These are phyloP conservation scores for Hippopotamyrus pictus DNA, from an alignment of 2,797 vertebrate species.

Conservation along the genomic window DNA sequence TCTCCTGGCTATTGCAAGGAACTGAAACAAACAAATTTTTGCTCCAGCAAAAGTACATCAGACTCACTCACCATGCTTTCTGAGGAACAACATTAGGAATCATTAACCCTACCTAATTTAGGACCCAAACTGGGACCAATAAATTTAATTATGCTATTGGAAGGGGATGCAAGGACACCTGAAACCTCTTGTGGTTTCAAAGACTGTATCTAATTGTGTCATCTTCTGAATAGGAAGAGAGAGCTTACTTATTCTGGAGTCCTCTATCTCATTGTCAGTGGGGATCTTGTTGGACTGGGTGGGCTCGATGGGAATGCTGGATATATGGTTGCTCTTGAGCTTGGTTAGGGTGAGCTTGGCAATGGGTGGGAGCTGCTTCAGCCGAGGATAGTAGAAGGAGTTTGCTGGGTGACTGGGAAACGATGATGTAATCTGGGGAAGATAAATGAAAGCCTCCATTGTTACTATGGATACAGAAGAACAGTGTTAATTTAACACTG, in stretches of 20 bases:
- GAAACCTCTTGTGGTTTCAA: not conserved
- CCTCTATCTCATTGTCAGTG: constrained; percentile 77
- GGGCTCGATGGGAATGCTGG: constrained; percentile 61
- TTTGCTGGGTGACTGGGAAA: constrained; percentile 90
- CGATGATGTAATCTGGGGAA: constrained; percentile 81
- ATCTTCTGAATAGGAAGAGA: not conserved
- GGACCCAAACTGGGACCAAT: not conserved
- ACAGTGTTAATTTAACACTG: not conserved
- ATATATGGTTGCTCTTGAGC: constrained; percentile 69
- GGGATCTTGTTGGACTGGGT: constrained; percentile 67
- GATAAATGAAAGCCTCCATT: not conserved
- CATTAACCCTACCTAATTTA: not conserved
- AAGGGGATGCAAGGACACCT: not conserved
- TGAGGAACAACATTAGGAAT: not conserved
- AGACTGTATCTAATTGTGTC: not conserved
- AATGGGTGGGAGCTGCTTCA: constrained; percentile 87
- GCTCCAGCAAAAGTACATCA: not conserved
- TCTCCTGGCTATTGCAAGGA: not conserved
- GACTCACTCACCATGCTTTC: not conserved
- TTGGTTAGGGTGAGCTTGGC: constrained; percentile 78
- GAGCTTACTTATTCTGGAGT: constrained; percentile 74
- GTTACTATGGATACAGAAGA: constrained; percentile 2
- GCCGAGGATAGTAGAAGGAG: constrained; percentile 91
- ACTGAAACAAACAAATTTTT: not conserved
- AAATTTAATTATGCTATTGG: not conserved